Conservation (phyloP, 2,797 vertebrate genomes). For the Channallabes apus region DNA sequence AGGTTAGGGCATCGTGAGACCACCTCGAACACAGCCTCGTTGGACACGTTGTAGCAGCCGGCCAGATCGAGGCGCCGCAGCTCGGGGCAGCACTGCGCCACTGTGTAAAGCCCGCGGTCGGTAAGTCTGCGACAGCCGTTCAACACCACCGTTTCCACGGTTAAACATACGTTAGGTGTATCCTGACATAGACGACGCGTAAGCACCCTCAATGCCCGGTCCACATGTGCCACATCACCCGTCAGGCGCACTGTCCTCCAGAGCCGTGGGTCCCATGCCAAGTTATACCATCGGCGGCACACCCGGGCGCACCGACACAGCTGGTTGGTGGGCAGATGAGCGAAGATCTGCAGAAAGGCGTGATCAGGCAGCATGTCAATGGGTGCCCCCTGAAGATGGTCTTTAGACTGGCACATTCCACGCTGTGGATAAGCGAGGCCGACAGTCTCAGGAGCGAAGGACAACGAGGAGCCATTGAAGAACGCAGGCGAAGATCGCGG, state of each 20-base stretch:
- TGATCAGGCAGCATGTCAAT: conserved; percentile 82
- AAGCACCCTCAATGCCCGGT: conserved; percentile 84
- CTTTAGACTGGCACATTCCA: conserved; percentile 74
- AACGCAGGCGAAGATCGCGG: conserved; percentile 66
- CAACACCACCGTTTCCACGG: conserved; percentile 83
- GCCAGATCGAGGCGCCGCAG: conserved; percentile 82
- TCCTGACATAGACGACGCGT: conserved; percentile 87
- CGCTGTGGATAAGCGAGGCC: conserved; percentile 80
- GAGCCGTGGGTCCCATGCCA: conserved; percentile 85
- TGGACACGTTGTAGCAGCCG: conserved; percentile 86
- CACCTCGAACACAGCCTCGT: conserved; percentile 85
- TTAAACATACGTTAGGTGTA: conserved; percentile 87
- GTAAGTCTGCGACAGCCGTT: conserved; percentile 87
- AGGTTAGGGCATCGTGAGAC: conserved; percentile 87
- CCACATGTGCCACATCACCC: conserved; percentile 82
- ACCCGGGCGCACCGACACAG: conserved; percentile 84
- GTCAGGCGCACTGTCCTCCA: conserved; percentile 86
- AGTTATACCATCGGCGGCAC: conserved; percentile 86
- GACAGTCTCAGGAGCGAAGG: conserved; percentile 80
- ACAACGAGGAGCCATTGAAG: conserved; percentile 86
- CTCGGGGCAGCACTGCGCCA: conserved; percentile 86
- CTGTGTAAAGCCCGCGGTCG: conserved; percentile 84
- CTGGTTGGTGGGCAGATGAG: conserved; percentile 87
- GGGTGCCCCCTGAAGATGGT: conserved; percentile 76
- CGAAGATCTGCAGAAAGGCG: conserved; percentile 80